Percentiles rank a stretch among this genome's conserved stretches.
These are phyloP conservation scores for Albula goreensis DNA, from an alignment of 2,113 vertebrate species.

Conservation along the genomic window DNA sequence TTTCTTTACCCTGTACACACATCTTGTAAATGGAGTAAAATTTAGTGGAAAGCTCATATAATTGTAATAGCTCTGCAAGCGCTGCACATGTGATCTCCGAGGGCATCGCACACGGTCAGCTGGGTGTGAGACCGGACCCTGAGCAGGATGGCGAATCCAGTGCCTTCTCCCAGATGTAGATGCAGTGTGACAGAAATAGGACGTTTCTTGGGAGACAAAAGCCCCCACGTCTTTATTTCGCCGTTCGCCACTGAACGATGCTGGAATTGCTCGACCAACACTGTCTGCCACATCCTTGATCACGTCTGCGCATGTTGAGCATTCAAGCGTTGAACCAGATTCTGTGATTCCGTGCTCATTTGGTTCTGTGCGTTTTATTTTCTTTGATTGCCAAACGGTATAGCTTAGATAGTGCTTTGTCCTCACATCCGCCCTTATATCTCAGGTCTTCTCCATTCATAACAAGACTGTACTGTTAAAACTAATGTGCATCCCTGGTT, in stretches of 20 bases:
- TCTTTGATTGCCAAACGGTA: neutral
- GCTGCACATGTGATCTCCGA: neutral
- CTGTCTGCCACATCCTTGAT: neutral
- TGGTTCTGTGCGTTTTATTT: neutral
- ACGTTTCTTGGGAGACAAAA: constrained; percentile 7
- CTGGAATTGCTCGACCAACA: neutral
- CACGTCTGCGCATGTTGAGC: neutral
- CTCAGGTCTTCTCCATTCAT: neutral
- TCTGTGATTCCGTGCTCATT: neutral
- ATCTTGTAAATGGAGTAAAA: neutral
- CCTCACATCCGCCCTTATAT: neutral
- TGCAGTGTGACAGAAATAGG: constrained; percentile 21
- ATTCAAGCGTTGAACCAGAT: neutral
- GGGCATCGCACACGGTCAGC: constrained; percentile 3
- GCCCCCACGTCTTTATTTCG: neutral
- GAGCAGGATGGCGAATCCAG: constrained; percentile 33
- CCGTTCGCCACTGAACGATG: neutral
- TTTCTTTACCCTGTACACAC: neutral
- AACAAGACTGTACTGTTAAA: neutral
- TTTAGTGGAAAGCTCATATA: neutral
- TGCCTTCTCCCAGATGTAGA: constrained; percentile 24
- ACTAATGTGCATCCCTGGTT: neutral
- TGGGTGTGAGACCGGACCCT: constrained; percentile 2
- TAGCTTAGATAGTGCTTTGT: neutral
- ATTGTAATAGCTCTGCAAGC: neutral